Evolutionary conservation across 2,888 invertebrate species (phyloP).

Genomic region (Ethmia dodecea): DNA sequence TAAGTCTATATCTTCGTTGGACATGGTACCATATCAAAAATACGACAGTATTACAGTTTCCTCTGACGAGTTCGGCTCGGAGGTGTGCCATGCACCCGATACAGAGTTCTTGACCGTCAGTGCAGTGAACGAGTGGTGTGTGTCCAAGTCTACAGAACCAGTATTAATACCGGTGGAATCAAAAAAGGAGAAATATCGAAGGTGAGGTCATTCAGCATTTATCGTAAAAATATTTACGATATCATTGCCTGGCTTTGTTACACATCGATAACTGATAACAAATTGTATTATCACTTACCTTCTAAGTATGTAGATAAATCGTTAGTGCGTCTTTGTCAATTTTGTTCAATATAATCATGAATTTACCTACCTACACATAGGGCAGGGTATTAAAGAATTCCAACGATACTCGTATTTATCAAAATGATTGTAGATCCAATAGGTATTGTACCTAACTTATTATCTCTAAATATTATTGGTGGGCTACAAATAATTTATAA

Average conservation of each 20-base stretch:
- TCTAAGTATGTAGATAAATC: conserved; percentile 34
- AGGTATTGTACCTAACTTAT: too few relatives aligned
- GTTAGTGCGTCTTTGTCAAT: conserved; percentile 43
- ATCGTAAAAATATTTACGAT: conserved; percentile 51
- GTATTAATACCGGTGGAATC: conserved; percentile 63
- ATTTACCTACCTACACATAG: too few relatives aligned
- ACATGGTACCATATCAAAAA: conserved; percentile 71
- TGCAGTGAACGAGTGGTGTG: conserved; percentile 74
- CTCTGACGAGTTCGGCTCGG: conserved; percentile 71
- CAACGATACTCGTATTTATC: too few relatives aligned
- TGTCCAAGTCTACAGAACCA: conserved; percentile 60
- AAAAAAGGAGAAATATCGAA: conserved; percentile 74
- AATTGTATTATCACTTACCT: conserved; percentile 44
- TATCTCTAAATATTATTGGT: conserved; percentile 19
- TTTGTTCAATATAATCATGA: too few relatives aligned
- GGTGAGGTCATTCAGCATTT: conserved; percentile 56
- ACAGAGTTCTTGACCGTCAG: conserved; percentile 69
- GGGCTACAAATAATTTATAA: conserved; percentile 15
- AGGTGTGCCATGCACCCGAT: conserved; percentile 68
- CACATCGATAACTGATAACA: conserved; percentile 39
- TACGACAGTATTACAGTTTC: conserved; percentile 73
- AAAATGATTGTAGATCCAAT: too few relatives aligned
- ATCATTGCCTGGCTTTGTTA: conserved; percentile 51
- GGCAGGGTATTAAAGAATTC: too few relatives aligned
- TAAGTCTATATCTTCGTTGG: conserved; percentile 69